Evolutionary conservation across 2,113 vertebrate species (phyloP).

Genomic region (Gopherus flavomarginatus): DNA sequence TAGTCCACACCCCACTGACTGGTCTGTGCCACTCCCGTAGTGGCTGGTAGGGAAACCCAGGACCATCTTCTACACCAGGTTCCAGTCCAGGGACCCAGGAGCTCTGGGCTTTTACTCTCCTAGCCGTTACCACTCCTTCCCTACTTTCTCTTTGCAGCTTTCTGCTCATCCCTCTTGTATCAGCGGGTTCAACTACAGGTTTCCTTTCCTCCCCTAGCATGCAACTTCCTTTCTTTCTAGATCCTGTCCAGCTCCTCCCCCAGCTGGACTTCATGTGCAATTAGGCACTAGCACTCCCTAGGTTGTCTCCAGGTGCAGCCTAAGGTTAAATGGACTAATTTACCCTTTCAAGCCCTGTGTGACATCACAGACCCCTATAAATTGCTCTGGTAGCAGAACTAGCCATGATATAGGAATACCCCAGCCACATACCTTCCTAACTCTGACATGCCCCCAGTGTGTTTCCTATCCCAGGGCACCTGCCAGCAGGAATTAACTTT

Average conservation of each 20-base stretch:
- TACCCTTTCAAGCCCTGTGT: not conserved
- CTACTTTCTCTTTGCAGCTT: not conserved
- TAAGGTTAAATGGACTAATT: not conserved
- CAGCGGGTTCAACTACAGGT: not conserved
- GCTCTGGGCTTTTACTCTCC: not conserved
- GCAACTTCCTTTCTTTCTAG: not conserved
- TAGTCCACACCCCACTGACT: not conserved
- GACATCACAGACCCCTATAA: not conserved
- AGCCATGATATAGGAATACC: not conserved
- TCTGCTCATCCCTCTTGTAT: not conserved
- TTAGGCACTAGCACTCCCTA: not conserved
- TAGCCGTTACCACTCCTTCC: not conserved
- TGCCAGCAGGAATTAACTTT: not conserved
- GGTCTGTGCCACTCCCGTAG: too few relatives aligned
- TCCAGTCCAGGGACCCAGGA: not conserved
- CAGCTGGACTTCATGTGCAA: not conserved
- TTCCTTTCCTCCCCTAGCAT: not conserved
- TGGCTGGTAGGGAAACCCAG: not conserved
- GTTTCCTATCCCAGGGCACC: not conserved
- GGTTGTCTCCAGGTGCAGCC: too few relatives aligned
- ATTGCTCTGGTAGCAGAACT: not conserved
- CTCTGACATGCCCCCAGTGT: not conserved
- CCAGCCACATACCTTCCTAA: not conserved
- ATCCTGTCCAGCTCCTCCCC: not conserved
- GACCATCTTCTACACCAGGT: not conserved